phyloP scores from a whole-genome alignment of 2,113 vertebrate genomes.

The Ceyx margarethae region DNA sequence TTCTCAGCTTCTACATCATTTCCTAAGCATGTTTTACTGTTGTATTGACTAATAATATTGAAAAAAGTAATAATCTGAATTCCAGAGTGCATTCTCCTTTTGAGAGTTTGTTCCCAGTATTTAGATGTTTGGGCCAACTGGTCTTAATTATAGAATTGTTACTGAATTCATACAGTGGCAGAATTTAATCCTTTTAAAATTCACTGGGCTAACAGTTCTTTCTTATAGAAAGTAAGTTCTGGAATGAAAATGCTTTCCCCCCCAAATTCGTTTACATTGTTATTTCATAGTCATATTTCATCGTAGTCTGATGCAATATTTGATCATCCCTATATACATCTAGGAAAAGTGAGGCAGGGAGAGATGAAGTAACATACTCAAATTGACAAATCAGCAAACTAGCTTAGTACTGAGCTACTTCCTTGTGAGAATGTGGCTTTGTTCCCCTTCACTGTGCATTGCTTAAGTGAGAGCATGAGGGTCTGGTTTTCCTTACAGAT shows the following conservation, averaged over 20 bases:
- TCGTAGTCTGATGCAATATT: neutral
- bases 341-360: neutral
- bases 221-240: neutral
- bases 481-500: conserved; percentile 20
- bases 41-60: neutral
- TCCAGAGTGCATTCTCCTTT: neutral
- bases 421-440: neutral
- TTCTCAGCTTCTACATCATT: neutral
- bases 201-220: neutral
- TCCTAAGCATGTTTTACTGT: neutral
- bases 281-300: neutral
- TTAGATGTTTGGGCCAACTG: neutral
- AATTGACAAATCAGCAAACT: neutral
- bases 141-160: neutral
- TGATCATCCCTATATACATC: neutral
- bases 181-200: neutral
- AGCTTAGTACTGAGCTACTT: neutral
- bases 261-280: neutral
- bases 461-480: neutral
- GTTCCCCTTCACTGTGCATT: neutral
- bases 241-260: neutral
- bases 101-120: neutral
- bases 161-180: neutral
- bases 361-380: neutral
- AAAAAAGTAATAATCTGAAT: neutral